Evolutionary conservation across 2,113 vertebrate species (phyloP).

Genomic region (Actinemys pallida): DNA sequence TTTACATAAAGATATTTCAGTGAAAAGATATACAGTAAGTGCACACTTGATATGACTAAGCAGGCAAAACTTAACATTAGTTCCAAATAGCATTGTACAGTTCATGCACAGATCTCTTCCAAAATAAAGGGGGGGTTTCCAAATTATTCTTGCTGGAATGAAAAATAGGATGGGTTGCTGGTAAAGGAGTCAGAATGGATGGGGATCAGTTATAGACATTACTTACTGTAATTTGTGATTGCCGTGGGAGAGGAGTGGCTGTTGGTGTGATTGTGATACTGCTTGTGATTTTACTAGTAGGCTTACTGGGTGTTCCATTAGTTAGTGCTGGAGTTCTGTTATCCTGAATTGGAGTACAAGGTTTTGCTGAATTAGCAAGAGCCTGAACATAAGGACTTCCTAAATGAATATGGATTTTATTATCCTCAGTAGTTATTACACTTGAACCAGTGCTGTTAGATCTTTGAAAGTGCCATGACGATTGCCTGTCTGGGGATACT

Average conservation of each 20-base stretch:
- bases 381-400: constrained; percentile 92
- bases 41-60: constrained; percentile 87
- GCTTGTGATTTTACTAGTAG: constrained; percentile 95
- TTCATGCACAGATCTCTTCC: constrained; percentile 88
- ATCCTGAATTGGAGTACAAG: constrained; percentile 83
- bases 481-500: constrained; percentile 92
- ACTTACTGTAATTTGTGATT: constrained; percentile 99
- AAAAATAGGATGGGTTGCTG: constrained; percentile 76
- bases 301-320: constrained; percentile 87
- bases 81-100: constrained; percentile 76
- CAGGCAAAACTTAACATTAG: constrained; percentile 82
- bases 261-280: constrained; percentile 98
- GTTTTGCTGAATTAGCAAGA: constrained; percentile 83
- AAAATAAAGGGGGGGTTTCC: constrained; percentile 74
- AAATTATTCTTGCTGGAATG: constrained; percentile 76
- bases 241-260: constrained; percentile 90
- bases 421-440: constrained; percentile 98
- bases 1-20: constrained; percentile 86
- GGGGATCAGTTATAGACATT: constrained; percentile 90
- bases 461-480: constrained; percentile 92
- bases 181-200: constrained; percentile 77
- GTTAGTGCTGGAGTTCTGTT: constrained; percentile 87
- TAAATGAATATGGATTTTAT: constrained; percentile 99
- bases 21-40: constrained; percentile 93
- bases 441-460: constrained; percentile 93